Evolutionary conservation across 2,797 vertebrate genomes (phyloP).

Genomic region (Anableps anableps): DNA sequence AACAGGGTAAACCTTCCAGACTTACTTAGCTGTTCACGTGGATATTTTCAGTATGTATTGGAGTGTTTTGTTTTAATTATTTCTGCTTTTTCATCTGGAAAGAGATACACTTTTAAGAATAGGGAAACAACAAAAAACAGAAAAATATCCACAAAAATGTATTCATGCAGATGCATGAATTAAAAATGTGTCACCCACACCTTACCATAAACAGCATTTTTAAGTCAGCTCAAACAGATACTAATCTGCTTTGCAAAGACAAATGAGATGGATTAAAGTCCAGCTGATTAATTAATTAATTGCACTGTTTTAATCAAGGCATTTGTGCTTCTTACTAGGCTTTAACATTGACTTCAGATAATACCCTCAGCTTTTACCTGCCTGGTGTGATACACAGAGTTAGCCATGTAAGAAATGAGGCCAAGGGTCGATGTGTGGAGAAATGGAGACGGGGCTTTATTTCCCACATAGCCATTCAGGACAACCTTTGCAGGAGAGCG

Average conservation of each 20-base stretch:
- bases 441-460: conserved; percentile 55
- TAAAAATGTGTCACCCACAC: too few species aligned
- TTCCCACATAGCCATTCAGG: conserved; percentile 58
- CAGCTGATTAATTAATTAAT: not conserved
- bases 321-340: not conserved
- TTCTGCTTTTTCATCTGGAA: not conserved
- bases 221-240: not conserved
- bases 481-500: conserved; percentile 18
- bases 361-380: conserved; percentile 53
- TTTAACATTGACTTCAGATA: not conserved
- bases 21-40: not conserved
- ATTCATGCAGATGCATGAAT: not conserved
- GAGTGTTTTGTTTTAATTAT: not conserved
- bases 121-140: not conserved
- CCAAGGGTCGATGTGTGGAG: conserved; percentile 27
- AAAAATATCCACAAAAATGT: not conserved
- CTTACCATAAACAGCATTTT: not conserved
- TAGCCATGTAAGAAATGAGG: conserved; percentile 54
- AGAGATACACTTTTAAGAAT: not conserved
- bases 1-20: not conserved
- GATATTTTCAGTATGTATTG: not conserved
- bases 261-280: not conserved
- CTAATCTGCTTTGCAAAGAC: not conserved
- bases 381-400: conserved; percentile 37
- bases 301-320: not conserved